Evolutionary conservation across 2,113 vertebrate species (phyloP).

Genomic region (Centropus unirufus): DNA sequence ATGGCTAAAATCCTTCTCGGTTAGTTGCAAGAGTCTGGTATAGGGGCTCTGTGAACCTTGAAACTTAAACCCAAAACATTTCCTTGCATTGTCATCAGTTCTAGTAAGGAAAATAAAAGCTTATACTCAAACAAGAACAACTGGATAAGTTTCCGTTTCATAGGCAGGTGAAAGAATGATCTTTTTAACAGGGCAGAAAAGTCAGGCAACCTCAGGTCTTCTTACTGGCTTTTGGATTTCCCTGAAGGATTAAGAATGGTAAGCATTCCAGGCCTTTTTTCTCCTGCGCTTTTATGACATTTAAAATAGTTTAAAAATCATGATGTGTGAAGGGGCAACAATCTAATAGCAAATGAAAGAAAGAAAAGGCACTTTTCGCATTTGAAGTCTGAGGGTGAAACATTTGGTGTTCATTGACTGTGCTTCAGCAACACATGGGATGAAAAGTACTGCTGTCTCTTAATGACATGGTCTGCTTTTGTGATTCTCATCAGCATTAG

Average conservation of each 20-base stretch:
- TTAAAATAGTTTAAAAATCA: not conserved
- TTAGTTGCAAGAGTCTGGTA: not conserved
- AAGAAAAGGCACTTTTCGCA: not conserved
- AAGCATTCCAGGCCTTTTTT: not conserved
- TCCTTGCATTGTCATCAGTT: not conserved
- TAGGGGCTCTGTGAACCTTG: not conserved
- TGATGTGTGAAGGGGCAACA: not conserved
- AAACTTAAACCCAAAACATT: not conserved
- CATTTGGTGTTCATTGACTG: not conserved
- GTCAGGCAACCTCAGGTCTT: not conserved
- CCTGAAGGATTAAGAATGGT: not conserved
- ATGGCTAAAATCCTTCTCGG: not conserved
- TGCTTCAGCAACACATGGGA: not conserved
- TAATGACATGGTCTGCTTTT: not conserved
- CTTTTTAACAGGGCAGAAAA: not conserved
- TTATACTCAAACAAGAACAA: not conserved
- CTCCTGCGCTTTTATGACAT: not conserved
- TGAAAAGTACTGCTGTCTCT: not conserved
- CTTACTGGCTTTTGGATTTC: not conserved
- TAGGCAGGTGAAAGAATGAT: not conserved
- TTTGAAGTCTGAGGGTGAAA: not conserved
- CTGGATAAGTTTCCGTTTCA: not conserved
- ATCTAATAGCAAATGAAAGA: not conserved
- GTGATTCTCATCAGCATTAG: not conserved
- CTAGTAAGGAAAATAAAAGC: not conserved